These are phyloP conservation scores for Spilosoma lubricipeda DNA, from an alignment of 2,888 invertebrate genomes.

Conservation along the genomic window DNA sequence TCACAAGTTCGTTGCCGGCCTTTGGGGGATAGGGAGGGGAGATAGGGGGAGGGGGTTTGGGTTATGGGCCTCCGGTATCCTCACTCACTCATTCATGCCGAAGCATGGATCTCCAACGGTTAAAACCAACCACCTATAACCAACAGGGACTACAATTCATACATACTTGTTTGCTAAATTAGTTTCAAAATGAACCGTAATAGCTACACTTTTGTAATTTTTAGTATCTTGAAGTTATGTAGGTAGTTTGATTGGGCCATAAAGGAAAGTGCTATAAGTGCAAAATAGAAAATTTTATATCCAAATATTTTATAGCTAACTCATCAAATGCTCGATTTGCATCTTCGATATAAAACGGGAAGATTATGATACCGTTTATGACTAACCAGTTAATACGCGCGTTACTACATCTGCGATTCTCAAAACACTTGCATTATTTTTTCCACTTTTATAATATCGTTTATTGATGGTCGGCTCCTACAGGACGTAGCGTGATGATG, in stretches of 20 bases:
- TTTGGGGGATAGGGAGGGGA: too few species aligned
- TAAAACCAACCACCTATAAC: too few species aligned
- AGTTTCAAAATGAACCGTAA: not conserved
- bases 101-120: too few species aligned
- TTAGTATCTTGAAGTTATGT: not conserved
- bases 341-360: not conserved
- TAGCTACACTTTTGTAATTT: not conserved
- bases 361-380: not conserved
- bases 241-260: constrained; percentile 1
- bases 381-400: not conserved
- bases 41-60: too few species aligned
- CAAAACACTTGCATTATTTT: not conserved
- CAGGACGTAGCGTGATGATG: not conserved
- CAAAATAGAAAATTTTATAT: constrained; percentile 13
- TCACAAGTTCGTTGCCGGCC: too few species aligned
- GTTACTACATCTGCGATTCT: not conserved
- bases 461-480: not conserved
- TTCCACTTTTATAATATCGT: not conserved
- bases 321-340: not conserved
- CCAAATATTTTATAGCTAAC: not conserved
- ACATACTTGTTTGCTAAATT: not conserved
- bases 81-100: too few species aligned
- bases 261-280: constrained; percentile 16
- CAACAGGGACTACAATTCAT: not conserved
- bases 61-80: too few species aligned